A percentile compares a stretch with the other conserved stretches of the same genome.
These are phyloP conservation scores for Syrista parreyssii DNA, from an alignment of 2,888 invertebrate genomes.

Conservation along the genomic window DNA sequence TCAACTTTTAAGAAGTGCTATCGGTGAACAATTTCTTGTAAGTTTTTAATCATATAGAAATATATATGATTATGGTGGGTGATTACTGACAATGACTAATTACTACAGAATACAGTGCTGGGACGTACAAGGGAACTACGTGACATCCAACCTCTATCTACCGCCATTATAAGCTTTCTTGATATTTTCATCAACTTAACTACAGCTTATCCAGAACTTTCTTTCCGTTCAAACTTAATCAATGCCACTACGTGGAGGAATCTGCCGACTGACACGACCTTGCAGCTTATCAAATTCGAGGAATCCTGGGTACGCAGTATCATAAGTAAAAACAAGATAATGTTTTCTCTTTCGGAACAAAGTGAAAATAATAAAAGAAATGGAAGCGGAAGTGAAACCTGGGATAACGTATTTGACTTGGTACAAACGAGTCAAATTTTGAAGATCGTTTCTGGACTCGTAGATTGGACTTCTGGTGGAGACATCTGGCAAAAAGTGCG, in stretches of 20 bases:
- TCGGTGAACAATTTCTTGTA: constrained; percentile 49
- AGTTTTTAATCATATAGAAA: constrained; percentile 17
- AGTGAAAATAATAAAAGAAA: neutral
- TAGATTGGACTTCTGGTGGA: constrained; percentile 48
- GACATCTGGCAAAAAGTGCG: constrained; percentile 55
- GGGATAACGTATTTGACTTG: constrained; percentile 10
- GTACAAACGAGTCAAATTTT: constrained; percentile 21
- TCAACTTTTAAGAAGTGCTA: constrained; percentile 48
- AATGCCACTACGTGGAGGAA: constrained; percentile 48
- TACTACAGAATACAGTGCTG: constrained; percentile 31
- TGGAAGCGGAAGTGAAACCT: neutral
- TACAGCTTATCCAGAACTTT: constrained; percentile 20
- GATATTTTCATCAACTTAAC: constrained; percentile 34
- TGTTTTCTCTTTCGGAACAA: neutral
- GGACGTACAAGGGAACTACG: constrained; percentile 20
- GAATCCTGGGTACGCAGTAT: constrained; percentile 38
- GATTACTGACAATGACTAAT: neutral
- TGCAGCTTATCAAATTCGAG: constrained; percentile 35
- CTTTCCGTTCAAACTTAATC: constrained; percentile 45
- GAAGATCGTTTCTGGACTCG: constrained; percentile 33
- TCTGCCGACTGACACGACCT: constrained; percentile 44
- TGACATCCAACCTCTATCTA: constrained; percentile 34
- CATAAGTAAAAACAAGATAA: neutral
- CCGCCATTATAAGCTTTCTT: constrained; percentile 38
- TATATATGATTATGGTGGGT: neutral